phyloP scores from a whole-genome alignment of 2,113 vertebrate genomes.

The Tragulus kanchil region DNA sequence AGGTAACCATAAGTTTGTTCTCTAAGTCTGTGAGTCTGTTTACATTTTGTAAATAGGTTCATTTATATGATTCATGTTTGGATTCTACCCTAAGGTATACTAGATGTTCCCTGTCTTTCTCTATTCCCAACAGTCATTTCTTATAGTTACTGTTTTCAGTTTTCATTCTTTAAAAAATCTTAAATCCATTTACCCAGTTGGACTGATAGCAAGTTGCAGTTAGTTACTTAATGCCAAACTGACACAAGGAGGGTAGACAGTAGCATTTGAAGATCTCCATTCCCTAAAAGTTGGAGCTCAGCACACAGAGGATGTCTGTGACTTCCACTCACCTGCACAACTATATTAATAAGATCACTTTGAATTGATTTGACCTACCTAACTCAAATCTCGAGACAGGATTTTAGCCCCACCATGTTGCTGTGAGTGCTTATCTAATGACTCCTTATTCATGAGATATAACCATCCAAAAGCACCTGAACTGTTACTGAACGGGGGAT shows the following conservation, averaged over 20 bases:
- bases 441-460: neutral
- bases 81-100: neutral
- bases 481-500: neutral
- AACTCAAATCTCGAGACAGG: neutral
- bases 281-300: neutral
- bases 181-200: constrained; percentile 31
- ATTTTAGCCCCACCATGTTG: constrained; percentile 3
- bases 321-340: neutral
- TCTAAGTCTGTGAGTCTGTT: neutral
- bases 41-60: neutral
- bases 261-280: neutral
- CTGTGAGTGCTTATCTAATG: neutral
- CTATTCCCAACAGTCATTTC: constrained; percentile 59
- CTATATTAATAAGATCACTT: neutral
- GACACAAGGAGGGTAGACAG: neutral
- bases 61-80: neutral
- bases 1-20: neutral
- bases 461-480: neutral
- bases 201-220: constrained; percentile 47
- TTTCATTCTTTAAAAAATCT: constrained; percentile 72
- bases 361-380: neutral
- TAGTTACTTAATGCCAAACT: neutral
- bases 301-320: neutral
- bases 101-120: neutral
- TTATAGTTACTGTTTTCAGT: constrained; percentile 68